Base-by-base conservation (phyloP, 2,113 vertebrate species). In the Sciurus niger region DNA sequence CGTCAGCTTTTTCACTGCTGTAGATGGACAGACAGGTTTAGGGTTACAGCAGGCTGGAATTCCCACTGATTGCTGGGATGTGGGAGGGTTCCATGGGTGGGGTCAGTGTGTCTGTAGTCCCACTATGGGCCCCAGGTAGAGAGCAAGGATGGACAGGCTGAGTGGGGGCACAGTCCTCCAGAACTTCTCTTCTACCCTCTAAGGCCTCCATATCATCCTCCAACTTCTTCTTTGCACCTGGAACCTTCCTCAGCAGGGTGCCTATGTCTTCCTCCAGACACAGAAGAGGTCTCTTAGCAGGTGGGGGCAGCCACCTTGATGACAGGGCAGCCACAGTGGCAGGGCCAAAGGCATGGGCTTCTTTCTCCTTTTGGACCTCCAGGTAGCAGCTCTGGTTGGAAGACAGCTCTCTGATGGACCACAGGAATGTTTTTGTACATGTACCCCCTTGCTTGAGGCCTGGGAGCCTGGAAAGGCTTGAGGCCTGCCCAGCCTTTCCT, bases 361-460 rank as follows among this genome's bases (percentile, higher is more conserved):
- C 32, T 55, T 34, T 8, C n/a, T 53, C 28, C 43, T 80, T 37
- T 28, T 16, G 24, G 48, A 16, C 28, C 68, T 79, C 25, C 32
- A 28, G 13, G 16, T 3, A 53, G 51, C 2, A 37, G 30, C 30
- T 46, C 0, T 34, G 3, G 20, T 8, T 24, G 28, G 1, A 32
- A 28, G 0, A 20, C 24, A 6, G 63, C 18, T 30, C 14, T 3
- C 9, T 5, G 12, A 16, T 4, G 83, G 28, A 5, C 4, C 2
- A 4, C 6, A 6, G 34, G 40, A 7, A 25, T 14, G 1, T n/a
- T 98, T 97, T 34, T 96, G 0, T 93, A 93, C 28, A 96, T 63
- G 55, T 30, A 96, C 96, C 32, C 98, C 98, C 84, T 98, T 98
- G 89, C 98, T 98, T 0, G 96, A 97, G n/a, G 96, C 99, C 6